phyloP scores from a whole-genome alignment of 2,797 vertebrate species.

The Meda fulgida region DNA sequence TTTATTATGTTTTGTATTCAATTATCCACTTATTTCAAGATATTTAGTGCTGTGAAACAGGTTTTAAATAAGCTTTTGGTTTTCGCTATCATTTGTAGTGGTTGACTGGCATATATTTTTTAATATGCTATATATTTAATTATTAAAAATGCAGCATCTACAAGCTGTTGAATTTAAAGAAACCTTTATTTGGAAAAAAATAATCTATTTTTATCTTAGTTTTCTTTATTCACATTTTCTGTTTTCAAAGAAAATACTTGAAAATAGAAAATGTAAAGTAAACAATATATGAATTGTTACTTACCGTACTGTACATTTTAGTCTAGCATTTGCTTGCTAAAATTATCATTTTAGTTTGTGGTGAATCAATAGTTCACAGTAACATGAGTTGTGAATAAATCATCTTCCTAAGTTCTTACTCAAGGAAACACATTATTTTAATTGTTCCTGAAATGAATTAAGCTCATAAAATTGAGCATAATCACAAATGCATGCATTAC shows the following conservation, averaged over 20 bases:
- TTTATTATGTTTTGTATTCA: background rate
- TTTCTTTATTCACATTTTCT: no score
- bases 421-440: background rate
- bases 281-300: no score
- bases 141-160: background rate
- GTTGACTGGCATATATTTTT: no score
- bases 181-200: no score
- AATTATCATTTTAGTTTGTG: background rate
- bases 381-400: slow-evolving; percentile 6
- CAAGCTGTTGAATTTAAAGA: background rate
- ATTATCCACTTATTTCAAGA: background rate
- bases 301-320: background rate
- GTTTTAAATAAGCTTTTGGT: background rate
- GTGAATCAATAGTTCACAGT: slow-evolving; percentile 7
- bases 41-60: background rate
- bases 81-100: background rate
- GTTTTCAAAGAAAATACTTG: background rate
- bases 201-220: no score
- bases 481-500: background rate
- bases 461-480: background rate
- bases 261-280: no score
- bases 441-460: background rate
- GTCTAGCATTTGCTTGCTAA: background rate
- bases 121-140: background rate
- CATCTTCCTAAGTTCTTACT: background rate